Evolutionary conservation across 2,888 invertebrate genomes (phyloP).

Genomic region (Phengaris arion): DNA sequence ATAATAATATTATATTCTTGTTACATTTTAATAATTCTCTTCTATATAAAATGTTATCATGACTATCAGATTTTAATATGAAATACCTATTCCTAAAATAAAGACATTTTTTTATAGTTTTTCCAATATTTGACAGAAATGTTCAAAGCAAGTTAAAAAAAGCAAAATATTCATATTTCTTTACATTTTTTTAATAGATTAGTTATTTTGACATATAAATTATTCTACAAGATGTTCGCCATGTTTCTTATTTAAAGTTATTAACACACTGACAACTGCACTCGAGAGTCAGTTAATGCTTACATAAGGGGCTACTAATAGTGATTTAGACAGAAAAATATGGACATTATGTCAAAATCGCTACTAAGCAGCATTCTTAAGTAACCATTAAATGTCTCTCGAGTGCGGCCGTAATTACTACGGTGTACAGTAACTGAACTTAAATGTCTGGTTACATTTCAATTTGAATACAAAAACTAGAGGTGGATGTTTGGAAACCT

Average conservation of each 20-base stretch:
- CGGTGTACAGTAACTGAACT: no score
- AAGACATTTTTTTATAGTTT: neutral
- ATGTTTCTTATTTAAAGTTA: neutral
- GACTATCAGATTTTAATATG: constrained; percentile 12
- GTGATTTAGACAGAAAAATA: no score
- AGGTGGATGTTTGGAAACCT: no score
- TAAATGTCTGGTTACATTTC: no score
- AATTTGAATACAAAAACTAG: no score
- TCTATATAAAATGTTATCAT: constrained; percentile 20
- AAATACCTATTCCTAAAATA: constrained; percentile 33
- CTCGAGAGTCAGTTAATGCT: no score
- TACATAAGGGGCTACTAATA: no score
- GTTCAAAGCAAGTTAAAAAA: neutral
- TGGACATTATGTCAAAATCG: no score
- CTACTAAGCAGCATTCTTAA: no score
- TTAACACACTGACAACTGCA: neutral
- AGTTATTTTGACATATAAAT: constrained; percentile 6
- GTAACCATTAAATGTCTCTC: no score
- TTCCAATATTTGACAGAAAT: neutral
- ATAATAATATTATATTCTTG: constrained; percentile 32
- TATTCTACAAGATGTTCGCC: neutral
- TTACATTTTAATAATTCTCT: constrained; percentile 18
- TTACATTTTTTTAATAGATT: neutral
- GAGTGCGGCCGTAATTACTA: no score
- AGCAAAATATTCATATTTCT: neutral